Evolutionary conservation across 2,888 invertebrate species (phyloP), one percentile per base, ranked within the genome.

Genomic region (Eledone cirrhosa): DNA sequence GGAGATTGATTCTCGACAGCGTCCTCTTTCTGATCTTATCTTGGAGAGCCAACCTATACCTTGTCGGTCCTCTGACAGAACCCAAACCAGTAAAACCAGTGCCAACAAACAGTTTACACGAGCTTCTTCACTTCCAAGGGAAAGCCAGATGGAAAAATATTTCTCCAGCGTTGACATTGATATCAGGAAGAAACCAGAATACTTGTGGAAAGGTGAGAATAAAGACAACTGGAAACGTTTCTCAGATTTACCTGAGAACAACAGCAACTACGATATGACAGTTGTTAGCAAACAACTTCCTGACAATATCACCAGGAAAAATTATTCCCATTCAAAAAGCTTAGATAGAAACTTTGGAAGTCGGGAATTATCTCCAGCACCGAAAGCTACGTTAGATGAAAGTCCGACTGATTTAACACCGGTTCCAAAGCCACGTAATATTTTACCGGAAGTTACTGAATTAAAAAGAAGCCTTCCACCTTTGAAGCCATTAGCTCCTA

Each of bases 391-490:
- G 1, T 41, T 41, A n/a, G 72, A 72, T 19, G 31, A 41, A 41
- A 72, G 72, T 31, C 72, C 72, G 22, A 72, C 72, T 33, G 72
- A 72, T 72, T 72, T 72, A 33, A 41, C 72, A 1, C 76, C 76
- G 24, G 47, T 47, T 29, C 48, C 48, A 47, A 76, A 48, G 29
- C 48, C 48, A 2, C 47, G 47, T 0, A n/a, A 48, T 22, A 76
- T 47, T 29, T 76, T 76, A 48, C 76, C 76, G 24, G 76, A 76
- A 29, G 47, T 76, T 16, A 76, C 41, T 48, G 76, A 76, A 48
- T 76, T 76, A 24, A 76, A 48, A 48, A 76, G 48, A 76, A 76
- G 29, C 48, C 29, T 76, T 29, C 76, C 48, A 22, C 76, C 48
- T 76, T 22, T 48, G 29, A 76, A 48, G 24, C 48, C 76, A 27